Percentiles rank a stretch among this genome's conserved stretches.
phyloP scores from a whole-genome alignment of 1,140 invertebrate species.

The Parasteatoda tepidariorum region DNA sequence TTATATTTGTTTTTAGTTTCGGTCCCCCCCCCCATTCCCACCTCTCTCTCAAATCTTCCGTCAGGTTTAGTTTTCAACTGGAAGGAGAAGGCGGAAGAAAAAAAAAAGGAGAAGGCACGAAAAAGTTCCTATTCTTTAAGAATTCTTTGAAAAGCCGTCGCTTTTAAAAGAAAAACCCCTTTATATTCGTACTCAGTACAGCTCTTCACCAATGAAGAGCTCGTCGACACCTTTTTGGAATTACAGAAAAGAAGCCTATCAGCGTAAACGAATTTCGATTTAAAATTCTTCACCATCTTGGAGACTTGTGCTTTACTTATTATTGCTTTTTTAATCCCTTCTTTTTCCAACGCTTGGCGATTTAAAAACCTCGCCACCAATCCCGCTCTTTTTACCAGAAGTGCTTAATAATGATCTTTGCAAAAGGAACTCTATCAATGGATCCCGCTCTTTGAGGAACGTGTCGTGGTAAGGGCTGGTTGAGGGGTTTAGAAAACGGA shows the following conservation, averaged over 20 bases:
- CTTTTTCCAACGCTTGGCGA: neutral
- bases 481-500: neutral
- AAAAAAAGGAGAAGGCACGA: neutral
- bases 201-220: conserved; percentile 22
- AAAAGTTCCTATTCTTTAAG: neutral
- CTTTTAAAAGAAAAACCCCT: conserved; percentile 27
- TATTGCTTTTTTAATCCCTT: neutral
- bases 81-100: neutral
- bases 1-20: conserved; percentile 29
- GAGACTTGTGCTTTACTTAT: neutral
- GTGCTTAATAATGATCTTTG: conserved; percentile 56
- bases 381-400: conserved; percentile 8
- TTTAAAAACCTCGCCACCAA: neutral
- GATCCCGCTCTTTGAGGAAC: neutral
- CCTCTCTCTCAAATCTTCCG: neutral
- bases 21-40: neutral
- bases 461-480: neutral
- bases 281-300: conserved; percentile 8
- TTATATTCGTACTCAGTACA: neutral
- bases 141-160: conserved; percentile 4
- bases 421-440: conserved; percentile 39
- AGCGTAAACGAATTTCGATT: conserved; percentile 43
- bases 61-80: neutral
- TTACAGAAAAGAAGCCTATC: conserved; percentile 50
- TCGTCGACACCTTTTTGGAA: conserved; percentile 38